A percentile compares a stretch with the other conserved stretches of the same genome.
Conservation (phyloP, 2,888 invertebrate genomes). For the Capitulum mitella region DNA sequence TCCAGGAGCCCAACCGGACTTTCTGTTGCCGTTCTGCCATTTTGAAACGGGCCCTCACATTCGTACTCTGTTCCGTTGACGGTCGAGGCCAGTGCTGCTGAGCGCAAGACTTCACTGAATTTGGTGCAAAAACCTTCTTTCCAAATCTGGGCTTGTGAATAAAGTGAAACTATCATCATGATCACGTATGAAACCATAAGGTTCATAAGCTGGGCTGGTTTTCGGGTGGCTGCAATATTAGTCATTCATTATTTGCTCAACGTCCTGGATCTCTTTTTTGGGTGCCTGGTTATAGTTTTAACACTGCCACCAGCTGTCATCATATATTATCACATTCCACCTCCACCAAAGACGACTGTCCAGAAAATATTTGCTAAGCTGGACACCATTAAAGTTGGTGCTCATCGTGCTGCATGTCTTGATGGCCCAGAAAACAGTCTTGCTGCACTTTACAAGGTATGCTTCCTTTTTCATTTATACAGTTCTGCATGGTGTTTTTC, state of each 20-base stretch:
- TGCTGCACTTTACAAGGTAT: constrained; percentile 56
- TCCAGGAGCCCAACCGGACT: too few relatives aligned
- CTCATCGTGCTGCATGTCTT: constrained; percentile 64
- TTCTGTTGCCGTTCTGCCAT: too few relatives aligned
- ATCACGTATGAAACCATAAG: neutral
- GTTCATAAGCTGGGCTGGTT: neutral
- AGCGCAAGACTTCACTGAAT: too few relatives aligned
- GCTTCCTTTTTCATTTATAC: too few relatives aligned
- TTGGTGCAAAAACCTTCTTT: too few relatives aligned
- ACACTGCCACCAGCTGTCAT: neutral
- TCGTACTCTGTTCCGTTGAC: too few relatives aligned
- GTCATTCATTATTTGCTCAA: neutral
- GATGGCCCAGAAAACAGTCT: constrained; percentile 76
- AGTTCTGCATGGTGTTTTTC: too few relatives aligned
- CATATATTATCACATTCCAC: neutral
- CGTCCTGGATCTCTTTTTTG: neutral
- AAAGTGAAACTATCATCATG: too few relatives aligned
- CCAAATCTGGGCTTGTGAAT: too few relatives aligned
- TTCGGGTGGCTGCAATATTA: neutral
- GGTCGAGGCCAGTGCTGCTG: too few relatives aligned
- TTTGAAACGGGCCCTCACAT: too few relatives aligned
- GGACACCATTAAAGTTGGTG: constrained; percentile 39
- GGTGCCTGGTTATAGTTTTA: neutral
- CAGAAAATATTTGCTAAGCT: neutral
- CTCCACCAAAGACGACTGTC: neutral